A percentile compares a stretch with the other conserved stretches of the same genome.
Conservation (phyloP, 1,140 invertebrate species). For the Epicauta chinensis region DNA sequence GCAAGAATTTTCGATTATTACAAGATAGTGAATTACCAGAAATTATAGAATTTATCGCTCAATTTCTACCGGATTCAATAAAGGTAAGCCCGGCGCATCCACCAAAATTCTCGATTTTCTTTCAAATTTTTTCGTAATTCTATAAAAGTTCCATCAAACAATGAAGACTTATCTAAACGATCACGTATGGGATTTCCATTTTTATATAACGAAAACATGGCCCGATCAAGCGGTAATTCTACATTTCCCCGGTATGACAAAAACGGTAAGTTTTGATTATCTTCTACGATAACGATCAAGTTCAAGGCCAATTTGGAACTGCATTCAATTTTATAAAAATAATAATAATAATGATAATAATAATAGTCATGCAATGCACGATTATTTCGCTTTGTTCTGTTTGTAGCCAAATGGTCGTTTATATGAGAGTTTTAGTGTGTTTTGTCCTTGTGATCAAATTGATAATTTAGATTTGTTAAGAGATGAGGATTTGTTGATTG, state of each 20-base stretch:
- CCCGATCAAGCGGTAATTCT: slow-evolving; percentile 73
- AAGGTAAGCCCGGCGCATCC: slow-evolving; percentile 50
- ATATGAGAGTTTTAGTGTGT: slow-evolving; percentile 75
- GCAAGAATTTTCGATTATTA: slow-evolving; percentile 78
- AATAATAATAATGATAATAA: neutral
- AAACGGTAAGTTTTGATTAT: slow-evolving; percentile 67
- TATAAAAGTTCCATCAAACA: slow-evolving; percentile 79
- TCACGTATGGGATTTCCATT: slow-evolving; percentile 80
- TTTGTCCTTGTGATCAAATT: slow-evolving; percentile 67
- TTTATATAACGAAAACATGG: slow-evolving; percentile 81
- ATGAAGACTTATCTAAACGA: slow-evolving; percentile 78
- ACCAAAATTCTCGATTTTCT: neutral
- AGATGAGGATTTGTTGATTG: slow-evolving; percentile 66
- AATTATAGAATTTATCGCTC: slow-evolving; percentile 65
- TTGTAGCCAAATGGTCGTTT: slow-evolving; percentile 64
- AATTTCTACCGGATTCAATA: slow-evolving; percentile 72
- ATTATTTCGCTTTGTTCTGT: neutral
- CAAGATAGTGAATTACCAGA: slow-evolving; percentile 71
- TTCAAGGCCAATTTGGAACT: neutral
- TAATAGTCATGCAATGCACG: neutral
- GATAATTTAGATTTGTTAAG: slow-evolving; percentile 62
- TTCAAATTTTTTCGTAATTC: slow-evolving; percentile 41
- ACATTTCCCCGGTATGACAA: slow-evolving; percentile 79
- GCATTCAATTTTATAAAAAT: neutral
- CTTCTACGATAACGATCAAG: neutral